Percentiles rank a stretch among this genome's conserved stretches.
Conservation (phyloP, 2,888 invertebrate species). For the Spialia ferax region DNA sequence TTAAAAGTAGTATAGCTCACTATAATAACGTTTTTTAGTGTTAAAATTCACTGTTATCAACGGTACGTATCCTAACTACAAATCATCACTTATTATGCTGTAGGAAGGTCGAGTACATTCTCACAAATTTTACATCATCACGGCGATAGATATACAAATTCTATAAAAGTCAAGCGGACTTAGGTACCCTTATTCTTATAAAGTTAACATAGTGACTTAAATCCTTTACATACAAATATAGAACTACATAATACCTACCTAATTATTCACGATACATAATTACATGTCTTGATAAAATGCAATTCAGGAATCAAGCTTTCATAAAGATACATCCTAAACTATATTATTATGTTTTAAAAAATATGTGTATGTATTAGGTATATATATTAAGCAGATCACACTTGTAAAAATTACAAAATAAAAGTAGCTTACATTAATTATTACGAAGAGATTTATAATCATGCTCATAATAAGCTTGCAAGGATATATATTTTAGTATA, state of each 20-base stretch:
- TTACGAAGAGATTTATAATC: slow-evolving; percentile 33
- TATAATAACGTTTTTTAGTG: too few species aligned
- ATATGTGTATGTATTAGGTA: slow-evolving; percentile 20
- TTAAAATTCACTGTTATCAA: too few species aligned
- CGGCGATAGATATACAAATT: neutral
- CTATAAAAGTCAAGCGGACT: slow-evolving; percentile 36
- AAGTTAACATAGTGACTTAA: slow-evolving; percentile 37
- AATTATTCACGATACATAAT: slow-evolving; percentile 21
- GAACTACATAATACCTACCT: neutral
- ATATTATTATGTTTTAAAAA: slow-evolving; percentile 20
- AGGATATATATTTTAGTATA: slow-evolving; percentile 24
- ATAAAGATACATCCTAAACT: slow-evolving; percentile 40
- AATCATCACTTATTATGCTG: neutral
- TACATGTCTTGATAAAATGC: slow-evolving; percentile 47
- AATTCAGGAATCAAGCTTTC: slow-evolving; percentile 48
- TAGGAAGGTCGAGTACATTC: neutral
- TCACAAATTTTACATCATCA: neutral
- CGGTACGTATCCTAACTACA: too few species aligned
- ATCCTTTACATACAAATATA: slow-evolving; percentile 31
- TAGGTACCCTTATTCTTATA: slow-evolving; percentile 33
- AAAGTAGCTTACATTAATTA: slow-evolving; percentile 32
- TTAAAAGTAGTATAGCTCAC: too few species aligned
- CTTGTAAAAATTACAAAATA: slow-evolving; percentile 44
- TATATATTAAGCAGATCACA: slow-evolving; percentile 43
- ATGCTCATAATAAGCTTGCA: slow-evolving; percentile 37